Conservation (phyloP, 1,140 invertebrate species). For the Oppia nitens region DNA sequence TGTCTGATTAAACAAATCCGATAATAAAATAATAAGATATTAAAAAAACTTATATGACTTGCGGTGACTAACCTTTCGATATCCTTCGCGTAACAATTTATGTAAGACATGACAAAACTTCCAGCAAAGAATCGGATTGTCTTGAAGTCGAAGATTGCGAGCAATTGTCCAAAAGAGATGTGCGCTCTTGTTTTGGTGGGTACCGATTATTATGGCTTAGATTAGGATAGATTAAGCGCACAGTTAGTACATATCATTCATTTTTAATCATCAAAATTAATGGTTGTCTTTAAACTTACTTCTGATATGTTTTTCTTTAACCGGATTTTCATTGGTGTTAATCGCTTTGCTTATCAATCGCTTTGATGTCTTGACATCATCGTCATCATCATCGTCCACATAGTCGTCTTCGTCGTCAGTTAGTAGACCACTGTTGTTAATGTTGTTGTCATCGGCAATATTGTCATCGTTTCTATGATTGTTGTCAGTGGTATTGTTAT, state of each 20-base stretch:
- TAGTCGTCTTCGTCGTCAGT: neutral
- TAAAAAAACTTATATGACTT: too few relatives aligned
- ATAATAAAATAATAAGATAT: neutral
- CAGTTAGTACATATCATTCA: neutral
- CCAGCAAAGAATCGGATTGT: slow-evolving; percentile 88
- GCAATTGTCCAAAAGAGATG: slow-evolving; percentile 74
- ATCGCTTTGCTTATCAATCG: too few relatives aligned
- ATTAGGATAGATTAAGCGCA: too few relatives aligned
- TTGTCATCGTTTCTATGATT: neutral
- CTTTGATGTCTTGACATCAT: neutral
- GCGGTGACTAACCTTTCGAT: slow-evolving; percentile 56
- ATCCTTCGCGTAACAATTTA: slow-evolving; percentile 85
- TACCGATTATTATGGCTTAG: slow-evolving; percentile 83
- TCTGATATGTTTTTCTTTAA: slow-evolving; percentile 93
- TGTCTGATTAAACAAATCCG: neutral
- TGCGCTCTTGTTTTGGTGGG: slow-evolving; percentile 79
- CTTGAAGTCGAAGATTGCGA: slow-evolving; percentile 61
- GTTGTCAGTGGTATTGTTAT: neutral
- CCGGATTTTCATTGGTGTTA: slow-evolving; percentile 65
- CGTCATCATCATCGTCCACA: neutral
- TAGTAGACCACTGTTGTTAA: neutral
- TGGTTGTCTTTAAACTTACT: slow-evolving; percentile 33
- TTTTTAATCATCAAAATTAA: neutral
- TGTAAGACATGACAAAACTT: slow-evolving; percentile 82
- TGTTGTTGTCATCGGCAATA: neutral